Evolutionary conservation across 2,888 invertebrate genomes (phyloP).

Genomic region (Bembecia ichneumoniformis): DNA sequence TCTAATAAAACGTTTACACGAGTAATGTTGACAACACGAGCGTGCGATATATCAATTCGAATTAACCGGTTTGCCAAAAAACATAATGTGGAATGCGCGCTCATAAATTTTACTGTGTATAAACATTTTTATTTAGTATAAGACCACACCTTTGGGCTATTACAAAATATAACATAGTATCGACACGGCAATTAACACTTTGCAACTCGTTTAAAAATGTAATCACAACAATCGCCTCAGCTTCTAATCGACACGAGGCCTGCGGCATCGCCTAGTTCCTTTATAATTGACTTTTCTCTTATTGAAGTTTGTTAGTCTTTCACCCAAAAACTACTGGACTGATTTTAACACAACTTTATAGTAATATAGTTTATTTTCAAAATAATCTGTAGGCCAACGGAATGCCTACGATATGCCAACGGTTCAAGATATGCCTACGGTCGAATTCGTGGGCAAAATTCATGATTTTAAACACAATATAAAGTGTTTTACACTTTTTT

Average conservation of each 20-base stretch:
- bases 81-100: background rate
- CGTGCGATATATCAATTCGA: background rate
- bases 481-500: too few species aligned
- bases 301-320: too few species aligned
- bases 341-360: too few species aligned
- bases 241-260: background rate
- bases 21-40: background rate
- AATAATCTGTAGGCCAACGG: too few species aligned
- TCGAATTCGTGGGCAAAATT: too few species aligned
- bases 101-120: background rate
- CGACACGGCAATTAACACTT: slow-evolving; percentile 36
- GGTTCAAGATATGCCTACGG: too few species aligned
- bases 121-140: background rate
- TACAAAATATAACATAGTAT: slow-evolving; percentile 26
- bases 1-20: background rate
- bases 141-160: slow-evolving; percentile 35
- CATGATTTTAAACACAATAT: too few species aligned
- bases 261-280: background rate
- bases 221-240: background rate
- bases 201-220: background rate
- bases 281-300: background rate
- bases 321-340: too few species aligned
- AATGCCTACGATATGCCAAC: too few species aligned
- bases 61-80: background rate
- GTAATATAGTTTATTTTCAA: too few species aligned